Evolutionary conservation across 2,797 vertebrate genomes (phyloP).

Genomic region (Brachymystax lenok): DNA sequence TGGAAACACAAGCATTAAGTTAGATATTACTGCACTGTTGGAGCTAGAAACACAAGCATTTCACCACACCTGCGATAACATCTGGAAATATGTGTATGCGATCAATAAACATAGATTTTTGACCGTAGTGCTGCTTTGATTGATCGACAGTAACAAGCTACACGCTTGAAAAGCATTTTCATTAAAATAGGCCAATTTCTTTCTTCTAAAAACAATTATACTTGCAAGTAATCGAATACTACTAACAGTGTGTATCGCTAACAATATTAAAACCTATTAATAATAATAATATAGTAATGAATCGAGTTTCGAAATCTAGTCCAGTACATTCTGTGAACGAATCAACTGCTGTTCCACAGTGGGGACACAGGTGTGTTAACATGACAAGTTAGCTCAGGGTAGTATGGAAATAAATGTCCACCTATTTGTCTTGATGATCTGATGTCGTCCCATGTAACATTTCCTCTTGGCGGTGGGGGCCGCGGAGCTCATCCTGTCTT

Average conservation of each 20-base stretch:
- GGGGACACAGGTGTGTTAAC: not conserved
- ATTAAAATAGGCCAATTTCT: too few relatives aligned
- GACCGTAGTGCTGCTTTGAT: too few relatives aligned
- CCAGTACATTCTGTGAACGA: not conserved
- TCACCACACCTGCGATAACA: too few relatives aligned
- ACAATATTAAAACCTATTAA: not conserved
- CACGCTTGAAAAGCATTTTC: too few relatives aligned
- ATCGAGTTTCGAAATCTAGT: not conserved
- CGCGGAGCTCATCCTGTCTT: constrained; percentile 52
- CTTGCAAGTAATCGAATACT: too few relatives aligned
- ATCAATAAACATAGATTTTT: too few relatives aligned
- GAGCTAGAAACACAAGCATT: too few relatives aligned
- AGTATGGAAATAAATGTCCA: constrained; percentile 16
- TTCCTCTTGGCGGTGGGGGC: constrained; percentile 64
- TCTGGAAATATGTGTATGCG: too few relatives aligned
- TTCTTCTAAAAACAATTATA: too few relatives aligned
- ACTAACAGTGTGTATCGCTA: not conserved
- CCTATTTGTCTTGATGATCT: constrained; percentile 72
- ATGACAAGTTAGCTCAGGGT: not conserved
- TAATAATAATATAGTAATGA: not conserved
- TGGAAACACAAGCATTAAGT: too few relatives aligned
- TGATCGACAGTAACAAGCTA: too few relatives aligned
- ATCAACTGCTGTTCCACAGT: not conserved
- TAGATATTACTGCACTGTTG: too few relatives aligned
- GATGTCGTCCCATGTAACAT: constrained; percentile 76